phyloP scores from a whole-genome alignment of 2,797 vertebrate species.

The Mus minutoides region DNA sequence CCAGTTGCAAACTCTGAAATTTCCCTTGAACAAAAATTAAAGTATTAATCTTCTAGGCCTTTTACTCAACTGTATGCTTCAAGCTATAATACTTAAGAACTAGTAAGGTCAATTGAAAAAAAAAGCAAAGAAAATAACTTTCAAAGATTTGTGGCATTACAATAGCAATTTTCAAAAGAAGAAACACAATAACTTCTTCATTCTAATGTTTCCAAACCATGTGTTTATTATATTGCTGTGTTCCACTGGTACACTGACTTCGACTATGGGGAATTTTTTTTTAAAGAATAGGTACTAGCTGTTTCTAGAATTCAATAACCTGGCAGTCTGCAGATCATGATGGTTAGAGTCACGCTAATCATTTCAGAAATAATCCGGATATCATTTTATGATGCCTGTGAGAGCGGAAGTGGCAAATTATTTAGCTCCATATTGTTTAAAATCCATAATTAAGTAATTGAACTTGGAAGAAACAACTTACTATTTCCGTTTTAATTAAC shows the following conservation, averaged over 20 bases:
- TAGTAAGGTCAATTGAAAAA: constrained; percentile 52
- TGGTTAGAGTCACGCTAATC: constrained; percentile 70
- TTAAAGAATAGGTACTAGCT: constrained; percentile 51
- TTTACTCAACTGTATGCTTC: constrained; percentile 12
- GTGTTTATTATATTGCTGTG: constrained; percentile 76
- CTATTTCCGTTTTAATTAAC: constrained; percentile 82
- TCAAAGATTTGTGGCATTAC: constrained; percentile 22
- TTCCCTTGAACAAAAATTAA: not conserved
- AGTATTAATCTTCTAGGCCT: not conserved
- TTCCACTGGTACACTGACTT: constrained; percentile 61
- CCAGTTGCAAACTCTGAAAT: constrained; percentile 46
- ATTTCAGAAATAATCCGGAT: constrained; percentile 71
- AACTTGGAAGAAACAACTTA: constrained; percentile 73
- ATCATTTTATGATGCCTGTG: constrained; percentile 65
- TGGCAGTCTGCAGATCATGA: constrained; percentile 66
- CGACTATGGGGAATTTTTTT: constrained; percentile 56
- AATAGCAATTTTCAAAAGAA: constrained; percentile 55
- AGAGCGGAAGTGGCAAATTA: constrained; percentile 71
- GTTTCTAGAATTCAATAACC: constrained; percentile 73
- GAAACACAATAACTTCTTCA: constrained; percentile 61
- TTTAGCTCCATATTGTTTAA: constrained; percentile 76
- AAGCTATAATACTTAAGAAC: constrained; percentile 36
- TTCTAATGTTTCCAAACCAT: constrained; percentile 72
- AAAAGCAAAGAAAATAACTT: constrained; percentile 59
- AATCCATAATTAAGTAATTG: constrained; percentile 81